Percentiles rank a stretch among this genome's conserved stretches.
Evolutionary conservation across 2,888 invertebrate genomes (phyloP).

Genomic region (Eurytoma californica): DNA sequence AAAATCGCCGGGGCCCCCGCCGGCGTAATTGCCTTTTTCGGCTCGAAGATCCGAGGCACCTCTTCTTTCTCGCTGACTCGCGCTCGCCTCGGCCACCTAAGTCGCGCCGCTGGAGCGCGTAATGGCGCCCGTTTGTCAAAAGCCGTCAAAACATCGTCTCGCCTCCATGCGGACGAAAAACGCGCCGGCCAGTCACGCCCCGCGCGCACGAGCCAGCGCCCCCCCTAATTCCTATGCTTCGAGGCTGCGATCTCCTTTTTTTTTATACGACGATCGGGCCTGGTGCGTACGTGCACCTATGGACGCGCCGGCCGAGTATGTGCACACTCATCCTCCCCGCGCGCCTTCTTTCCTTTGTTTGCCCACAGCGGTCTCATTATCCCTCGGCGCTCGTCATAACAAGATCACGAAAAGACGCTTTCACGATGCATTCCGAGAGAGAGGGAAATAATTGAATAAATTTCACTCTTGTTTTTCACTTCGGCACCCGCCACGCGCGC

Average conservation of each 20-base stretch:
- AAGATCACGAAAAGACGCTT: not conserved
- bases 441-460: not conserved
- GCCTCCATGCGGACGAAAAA: constrained; percentile 47
- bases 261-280: not conserved
- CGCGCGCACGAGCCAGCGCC: not conserved
- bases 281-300: not conserved
- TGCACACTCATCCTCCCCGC: not conserved
- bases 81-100: constrained; percentile 67
- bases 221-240: constrained; percentile 7
- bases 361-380: not conserved
- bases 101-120: constrained; percentile 66
- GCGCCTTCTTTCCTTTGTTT: not conserved
- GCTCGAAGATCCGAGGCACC: constrained; percentile 24
- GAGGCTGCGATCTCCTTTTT: constrained; percentile 12
- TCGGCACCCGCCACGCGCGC: too few species aligned
- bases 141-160: constrained; percentile 74
- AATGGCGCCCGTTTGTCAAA: constrained; percentile 75
- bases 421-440: not conserved
- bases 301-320: not conserved
- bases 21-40: constrained; percentile 63
- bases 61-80: constrained; percentile 51
- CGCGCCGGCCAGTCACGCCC: constrained; percentile 40
- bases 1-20: not conserved
- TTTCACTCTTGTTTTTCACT: not conserved
- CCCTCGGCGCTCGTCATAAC: not conserved